phyloP scores from a whole-genome alignment of 2,113 vertebrate species.

The Vidua chalybeata region DNA sequence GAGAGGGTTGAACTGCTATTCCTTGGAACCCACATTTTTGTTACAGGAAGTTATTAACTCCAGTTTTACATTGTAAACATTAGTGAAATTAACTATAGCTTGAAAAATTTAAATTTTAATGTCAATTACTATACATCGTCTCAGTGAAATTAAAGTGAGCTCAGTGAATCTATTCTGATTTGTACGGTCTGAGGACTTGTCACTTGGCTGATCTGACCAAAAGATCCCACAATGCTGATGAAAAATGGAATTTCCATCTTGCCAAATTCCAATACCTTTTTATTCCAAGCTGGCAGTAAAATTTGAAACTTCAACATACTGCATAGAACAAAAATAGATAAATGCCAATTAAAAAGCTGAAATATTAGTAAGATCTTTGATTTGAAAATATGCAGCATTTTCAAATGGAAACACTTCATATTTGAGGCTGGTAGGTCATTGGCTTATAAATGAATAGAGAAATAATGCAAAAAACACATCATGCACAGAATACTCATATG shows the following conservation, averaged over 20 bases:
- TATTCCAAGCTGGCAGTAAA: not conserved
- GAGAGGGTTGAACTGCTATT: not conserved
- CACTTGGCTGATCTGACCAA: not conserved
- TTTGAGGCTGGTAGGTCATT: not conserved
- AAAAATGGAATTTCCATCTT: not conserved
- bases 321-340: not conserved
- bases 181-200: not conserved
- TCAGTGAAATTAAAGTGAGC: not conserved
- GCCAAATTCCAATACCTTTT: not conserved
- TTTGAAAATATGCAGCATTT: not conserved
- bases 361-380: not conserved
- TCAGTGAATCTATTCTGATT: not conserved
- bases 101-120: not conserved
- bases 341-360: not conserved
- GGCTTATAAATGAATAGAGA: not conserved
- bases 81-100: not conserved
- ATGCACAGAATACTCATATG: not conserved
- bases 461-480: not conserved
- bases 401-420: not conserved
- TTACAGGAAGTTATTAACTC: not conserved
- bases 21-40: not conserved
- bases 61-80: not conserved
- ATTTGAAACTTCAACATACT: not conserved
- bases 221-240: not conserved
- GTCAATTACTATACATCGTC: not conserved